Evolutionary conservation across 2,113 vertebrate genomes (phyloP), one percentile per base, ranked within the genome.

Genomic region (Ailurus styani): DNA sequence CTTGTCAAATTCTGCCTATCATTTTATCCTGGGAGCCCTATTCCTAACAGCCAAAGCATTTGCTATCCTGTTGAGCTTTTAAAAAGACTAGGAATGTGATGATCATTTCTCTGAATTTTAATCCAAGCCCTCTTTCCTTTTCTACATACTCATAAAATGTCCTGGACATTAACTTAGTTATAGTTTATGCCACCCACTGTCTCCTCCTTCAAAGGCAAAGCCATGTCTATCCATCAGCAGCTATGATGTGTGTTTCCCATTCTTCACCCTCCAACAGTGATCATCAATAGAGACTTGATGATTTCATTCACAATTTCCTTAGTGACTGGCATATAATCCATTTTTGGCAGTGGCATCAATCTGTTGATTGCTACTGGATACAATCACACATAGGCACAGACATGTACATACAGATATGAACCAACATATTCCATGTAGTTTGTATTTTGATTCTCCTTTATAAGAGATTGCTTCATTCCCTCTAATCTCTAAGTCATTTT

Each of bases 1-100:
- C 45, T 82, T 95, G 77, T 77, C 37, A 34, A 37, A 82, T 86
- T 91, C 95, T 89, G 52, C 29, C 87, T 89, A 15, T 66, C 7
- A 40, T 89, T 97, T 82, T 82, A 50, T 93, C 3, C 54, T 50
- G 13, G 72, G 34, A 72, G 11, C 15, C 21, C 47, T 23, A 29
- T 77, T 91, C 83, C 70, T 64, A 79, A 68, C 27, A 90, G 55
- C 5, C 7, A 81, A 57, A 10, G 27, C 7, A 90, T 57, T 62
- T 68, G 7, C 14, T 75, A n/a, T 87, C 42, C 52, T 77, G 25
- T 8, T 60, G 94, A 70, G 25, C 10, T 45, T 90, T 89, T 14
- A 3, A 50, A 81, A 88, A 47, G 72, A 15, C 23, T 50, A 90
- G 27, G 9, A 37, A n/a, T 75, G 34, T 42, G 29, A 96, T 78